Evolutionary conservation across 2,888 invertebrate genomes (phyloP), one percentile per base, ranked within the genome.

Genomic region (Scrobipalpa atriplicella): DNA sequence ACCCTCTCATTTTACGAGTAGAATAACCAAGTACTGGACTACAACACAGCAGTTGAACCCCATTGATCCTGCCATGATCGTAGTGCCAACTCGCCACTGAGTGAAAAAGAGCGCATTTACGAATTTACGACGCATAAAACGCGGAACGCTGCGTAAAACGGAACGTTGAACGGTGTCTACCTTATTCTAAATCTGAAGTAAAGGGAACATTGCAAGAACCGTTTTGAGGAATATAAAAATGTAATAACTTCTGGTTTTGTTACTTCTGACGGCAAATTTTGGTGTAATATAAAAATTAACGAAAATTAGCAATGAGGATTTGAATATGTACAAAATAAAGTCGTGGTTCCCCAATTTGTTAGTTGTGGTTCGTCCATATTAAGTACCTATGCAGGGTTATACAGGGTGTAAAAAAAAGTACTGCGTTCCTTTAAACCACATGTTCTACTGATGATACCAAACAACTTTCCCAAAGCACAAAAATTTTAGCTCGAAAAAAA

Each of bases 61-160:
- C 5, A n/a, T 47, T 13, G 47, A 47, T 47, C 47, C n/a, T n/a
- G n/a, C 47, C 6, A 47, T 47, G 47, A 47, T 47, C 47, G n/a
- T 29, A n/a, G 47, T 6, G 47, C 47, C n/a, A 47, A 47, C 11
- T 11, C n/a, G 13, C 47, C n/a, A n/a, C 41, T 41, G 41, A 47
- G 47, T 47, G 47, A 47, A 47, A 47, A 13, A n/a, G 47, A 47
- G 3, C 47, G 47, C 47, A 47, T 47, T 47, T 47, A 47, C 47
- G 47, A 47, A 47, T 47, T 47, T 47, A 47, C 47, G 47, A 47
- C 47, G n/a, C 47, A 47, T 47, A 47, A 47, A 47, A 47, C 47
- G 13, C 47, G 47, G 47, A n/a, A n/a, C 47, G 47, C 47, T 47
- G 47, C 47, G 47, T 47, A 13, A 47, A 47, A 47, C 11, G 47